Percentiles rank a stretch among this genome's conserved stretches.
phyloP scores from a whole-genome alignment of 1,140 invertebrate genomes.

The Leguminivora glycinivorella region DNA sequence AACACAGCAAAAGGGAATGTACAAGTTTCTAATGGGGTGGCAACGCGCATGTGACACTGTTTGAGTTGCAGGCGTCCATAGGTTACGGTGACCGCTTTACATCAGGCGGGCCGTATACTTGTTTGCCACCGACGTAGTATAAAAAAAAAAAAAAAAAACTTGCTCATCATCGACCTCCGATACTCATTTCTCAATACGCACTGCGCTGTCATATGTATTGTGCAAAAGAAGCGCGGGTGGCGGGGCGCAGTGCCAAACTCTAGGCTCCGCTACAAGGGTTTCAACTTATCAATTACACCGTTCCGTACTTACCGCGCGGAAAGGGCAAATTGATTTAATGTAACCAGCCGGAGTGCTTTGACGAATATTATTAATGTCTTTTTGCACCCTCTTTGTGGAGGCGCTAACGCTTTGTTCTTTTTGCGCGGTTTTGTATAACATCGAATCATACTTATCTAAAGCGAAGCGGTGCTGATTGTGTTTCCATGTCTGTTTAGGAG shows the following conservation, averaged over 20 bases:
- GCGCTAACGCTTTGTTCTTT: constrained; percentile 74
- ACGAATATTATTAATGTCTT: constrained; percentile 79
- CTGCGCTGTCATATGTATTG: constrained; percentile 1
- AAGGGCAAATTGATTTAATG: constrained; percentile 79
- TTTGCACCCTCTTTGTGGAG: constrained; percentile 62
- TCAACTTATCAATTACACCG: constrained; percentile 79
- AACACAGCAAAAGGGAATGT: no score
- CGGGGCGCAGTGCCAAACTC: constrained; percentile 60
- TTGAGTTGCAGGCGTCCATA: no score
- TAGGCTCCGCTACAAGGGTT: constrained; percentile 75
- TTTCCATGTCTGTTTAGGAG: constrained; percentile 22
- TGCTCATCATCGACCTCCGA: no score
- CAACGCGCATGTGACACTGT: no score
- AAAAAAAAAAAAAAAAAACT: no score
- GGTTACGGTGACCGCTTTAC: no score
- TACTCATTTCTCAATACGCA: not conserved
- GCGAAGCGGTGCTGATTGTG: constrained; percentile 32
- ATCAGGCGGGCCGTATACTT: no score
- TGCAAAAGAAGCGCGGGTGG: constrained; percentile 11
- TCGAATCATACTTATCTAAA: constrained; percentile 71
- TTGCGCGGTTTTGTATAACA: constrained; percentile 60
- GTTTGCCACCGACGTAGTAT: no score
- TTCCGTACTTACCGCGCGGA: constrained; percentile 77
- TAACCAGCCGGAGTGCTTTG: constrained; percentile 74
- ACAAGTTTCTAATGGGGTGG: no score